Evolutionary conservation across 2,797 vertebrate species (phyloP).

Genomic region (Acropternis orthonyx): DNA sequence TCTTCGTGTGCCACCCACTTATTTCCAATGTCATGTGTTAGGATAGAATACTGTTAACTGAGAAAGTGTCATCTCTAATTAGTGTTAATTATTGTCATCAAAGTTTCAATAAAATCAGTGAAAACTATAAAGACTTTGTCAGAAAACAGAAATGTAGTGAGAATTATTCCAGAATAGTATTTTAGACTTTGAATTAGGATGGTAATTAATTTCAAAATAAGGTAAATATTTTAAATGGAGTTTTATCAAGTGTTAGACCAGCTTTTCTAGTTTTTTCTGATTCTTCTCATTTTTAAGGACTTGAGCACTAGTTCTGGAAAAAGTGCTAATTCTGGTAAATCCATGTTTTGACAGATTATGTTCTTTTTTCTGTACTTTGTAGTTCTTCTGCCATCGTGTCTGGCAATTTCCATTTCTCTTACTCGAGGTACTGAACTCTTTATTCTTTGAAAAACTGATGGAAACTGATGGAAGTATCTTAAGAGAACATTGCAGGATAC

Average conservation of each 20-base stretch:
- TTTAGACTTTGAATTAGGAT: background rate
- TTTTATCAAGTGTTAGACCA: background rate
- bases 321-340: background rate
- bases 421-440: background rate
- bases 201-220: background rate
- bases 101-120: background rate
- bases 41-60: background rate
- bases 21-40: background rate
- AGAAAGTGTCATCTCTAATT: background rate
- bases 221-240: background rate
- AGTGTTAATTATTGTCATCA: background rate
- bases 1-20: background rate
- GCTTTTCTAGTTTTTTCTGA: background rate
- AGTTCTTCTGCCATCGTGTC: background rate
- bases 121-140: background rate
- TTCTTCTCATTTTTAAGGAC: background rate
- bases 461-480: rapidly evolving
- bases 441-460: background rate
- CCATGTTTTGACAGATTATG: background rate
- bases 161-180: background rate
- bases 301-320: background rate
- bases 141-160: background rate
- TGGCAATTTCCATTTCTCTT: background rate
- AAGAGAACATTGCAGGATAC: background rate
- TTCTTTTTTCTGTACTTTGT: background rate